These are phyloP conservation scores for Picus viridis DNA, from an alignment of 2,797 vertebrate species.

Conservation along the genomic window DNA sequence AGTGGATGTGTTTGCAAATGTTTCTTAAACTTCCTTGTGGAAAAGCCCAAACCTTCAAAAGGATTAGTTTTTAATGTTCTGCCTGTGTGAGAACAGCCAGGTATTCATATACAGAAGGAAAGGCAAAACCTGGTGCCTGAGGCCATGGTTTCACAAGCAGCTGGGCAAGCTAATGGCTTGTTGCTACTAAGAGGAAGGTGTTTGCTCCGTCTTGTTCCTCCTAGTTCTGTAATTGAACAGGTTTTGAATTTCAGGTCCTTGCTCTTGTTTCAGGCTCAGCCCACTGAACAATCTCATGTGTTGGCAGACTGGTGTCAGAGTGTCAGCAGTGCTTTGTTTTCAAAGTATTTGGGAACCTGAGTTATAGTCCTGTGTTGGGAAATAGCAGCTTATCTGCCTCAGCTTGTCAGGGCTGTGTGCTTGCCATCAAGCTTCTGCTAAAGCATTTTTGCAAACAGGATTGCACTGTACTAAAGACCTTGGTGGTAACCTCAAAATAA, in stretches of 20 bases:
- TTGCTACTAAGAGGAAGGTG: background rate
- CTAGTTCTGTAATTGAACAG: background rate
- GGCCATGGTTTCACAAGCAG: background rate
- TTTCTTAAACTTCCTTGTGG: background rate
- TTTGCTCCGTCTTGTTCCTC: background rate
- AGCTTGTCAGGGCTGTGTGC: background rate
- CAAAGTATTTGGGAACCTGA: background rate
- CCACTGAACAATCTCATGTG: accelerated
- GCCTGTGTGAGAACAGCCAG: background rate
- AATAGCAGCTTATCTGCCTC: background rate
- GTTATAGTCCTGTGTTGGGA: background rate
- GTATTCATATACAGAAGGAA: background rate
- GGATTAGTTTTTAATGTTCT: background rate
- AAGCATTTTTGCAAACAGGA: background rate
- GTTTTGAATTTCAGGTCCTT: background rate
- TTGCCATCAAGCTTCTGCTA: background rate
- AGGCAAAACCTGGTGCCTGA: background rate
- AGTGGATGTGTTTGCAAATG: background rate
- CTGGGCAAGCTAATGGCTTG: background rate
- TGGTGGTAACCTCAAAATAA: constrained; percentile 56
- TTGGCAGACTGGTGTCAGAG: background rate
- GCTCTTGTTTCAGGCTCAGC: background rate
- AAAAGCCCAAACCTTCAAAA: background rate
- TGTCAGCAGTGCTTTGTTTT: background rate
- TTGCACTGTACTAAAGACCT: background rate